Percentiles rank a stretch among this genome's conserved stretches.
These are phyloP conservation scores for Urocyon cinereoargenteus DNA, from an alignment of 2,797 vertebrate species.

Conservation along the genomic window DNA sequence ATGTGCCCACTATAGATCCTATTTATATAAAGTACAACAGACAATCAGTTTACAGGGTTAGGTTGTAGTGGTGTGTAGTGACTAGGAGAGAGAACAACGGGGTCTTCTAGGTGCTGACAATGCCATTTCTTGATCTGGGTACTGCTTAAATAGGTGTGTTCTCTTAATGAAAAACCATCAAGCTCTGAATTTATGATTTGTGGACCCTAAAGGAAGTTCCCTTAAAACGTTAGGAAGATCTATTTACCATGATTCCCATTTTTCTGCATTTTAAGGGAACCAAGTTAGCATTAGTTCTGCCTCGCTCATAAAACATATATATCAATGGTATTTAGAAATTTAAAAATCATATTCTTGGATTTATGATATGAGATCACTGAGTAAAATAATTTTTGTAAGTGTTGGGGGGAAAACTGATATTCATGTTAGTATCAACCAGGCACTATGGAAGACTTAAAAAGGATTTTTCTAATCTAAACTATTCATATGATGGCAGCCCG, in stretches of 20 bases:
- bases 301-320: neutral
- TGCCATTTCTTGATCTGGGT: neutral
- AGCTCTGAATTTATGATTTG: neutral
- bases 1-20: too few relatives aligned
- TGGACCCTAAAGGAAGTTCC: neutral
- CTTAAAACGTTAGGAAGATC: neutral
- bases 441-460: neutral
- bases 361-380: neutral
- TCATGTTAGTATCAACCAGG: neutral
- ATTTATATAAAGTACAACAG: neutral
- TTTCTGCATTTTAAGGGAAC: neutral
- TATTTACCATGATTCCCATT: neutral
- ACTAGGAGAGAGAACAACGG: rapidly evolving
- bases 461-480: neutral
- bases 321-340: neutral
- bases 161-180: neutral
- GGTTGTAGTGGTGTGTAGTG: neutral
- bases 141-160: neutral
- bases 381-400: neutral
- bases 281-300: neutral
- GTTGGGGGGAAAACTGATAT: neutral
- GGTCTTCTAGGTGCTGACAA: neutral
- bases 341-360: neutral
- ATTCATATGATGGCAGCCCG: neutral
- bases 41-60: neutral